phyloP scores from a whole-genome alignment of 2,888 invertebrate genomes.

The Cryptophagus acutangulus region DNA sequence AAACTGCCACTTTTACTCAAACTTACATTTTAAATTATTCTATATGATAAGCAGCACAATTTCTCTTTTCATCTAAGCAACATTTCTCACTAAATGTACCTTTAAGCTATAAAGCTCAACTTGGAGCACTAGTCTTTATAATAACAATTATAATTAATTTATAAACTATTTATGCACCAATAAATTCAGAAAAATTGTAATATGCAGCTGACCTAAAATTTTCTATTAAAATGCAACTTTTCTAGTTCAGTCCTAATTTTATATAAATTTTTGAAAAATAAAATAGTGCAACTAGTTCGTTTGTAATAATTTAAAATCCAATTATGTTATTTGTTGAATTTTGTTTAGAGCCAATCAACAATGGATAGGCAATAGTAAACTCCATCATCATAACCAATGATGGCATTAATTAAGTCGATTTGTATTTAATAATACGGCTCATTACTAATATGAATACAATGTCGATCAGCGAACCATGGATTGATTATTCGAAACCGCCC shows the following conservation, averaged over 20 bases:
- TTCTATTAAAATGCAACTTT: not conserved
- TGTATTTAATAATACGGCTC: constrained; percentile 36
- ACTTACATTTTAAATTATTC: no score
- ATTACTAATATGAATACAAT: constrained; percentile 31
- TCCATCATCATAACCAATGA: not conserved
- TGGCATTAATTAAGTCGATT: constrained; percentile 24
- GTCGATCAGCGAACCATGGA: constrained; percentile 33
- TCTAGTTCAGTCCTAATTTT: not conserved
- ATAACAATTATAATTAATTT: no score
- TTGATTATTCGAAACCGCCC: constrained; percentile 35
- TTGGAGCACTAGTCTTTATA: no score
- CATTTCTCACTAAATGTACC: no score
- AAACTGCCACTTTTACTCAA: no score
- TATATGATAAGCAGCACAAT: no score
- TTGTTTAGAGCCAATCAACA: not conserved
- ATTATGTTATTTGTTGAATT: not conserved
- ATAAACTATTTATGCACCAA: no score
- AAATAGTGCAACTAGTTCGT: no score
- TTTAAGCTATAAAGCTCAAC: no score
- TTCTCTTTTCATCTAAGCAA: no score
- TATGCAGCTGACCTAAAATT: no score
- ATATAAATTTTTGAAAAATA: constrained; percentile 4
- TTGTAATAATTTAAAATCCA: not conserved
- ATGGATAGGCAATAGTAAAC: not conserved
- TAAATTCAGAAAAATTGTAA: no score